Percentiles rank a stretch among this genome's conserved stretches.
Conservation (phyloP, 2,888 invertebrate genomes). For the Drosophila anomalata region DNA sequence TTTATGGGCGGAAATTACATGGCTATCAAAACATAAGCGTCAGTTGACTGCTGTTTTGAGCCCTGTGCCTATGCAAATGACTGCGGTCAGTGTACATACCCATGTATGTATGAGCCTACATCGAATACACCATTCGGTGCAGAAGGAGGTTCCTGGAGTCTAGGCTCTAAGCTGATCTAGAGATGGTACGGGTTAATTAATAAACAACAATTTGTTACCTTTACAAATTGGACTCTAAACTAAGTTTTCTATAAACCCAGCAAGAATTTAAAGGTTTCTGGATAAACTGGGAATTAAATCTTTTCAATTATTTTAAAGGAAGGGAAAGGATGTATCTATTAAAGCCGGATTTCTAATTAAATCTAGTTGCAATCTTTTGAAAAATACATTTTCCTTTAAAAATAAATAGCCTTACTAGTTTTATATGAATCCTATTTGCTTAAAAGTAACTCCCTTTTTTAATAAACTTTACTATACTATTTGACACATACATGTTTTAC, state of each 20-base stretch:
- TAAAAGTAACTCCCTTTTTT: background rate
- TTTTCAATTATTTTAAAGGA: too few relatives aligned
- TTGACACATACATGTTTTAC: constrained; percentile 1
- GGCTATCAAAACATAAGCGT: constrained; percentile 74
- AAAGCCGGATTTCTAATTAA: too few relatives aligned
- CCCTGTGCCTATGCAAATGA: constrained; percentile 55
- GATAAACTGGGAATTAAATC: too few relatives aligned
- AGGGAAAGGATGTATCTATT: too few relatives aligned
- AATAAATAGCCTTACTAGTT: too few relatives aligned
- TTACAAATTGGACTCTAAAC: background rate
- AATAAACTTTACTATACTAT: background rate
- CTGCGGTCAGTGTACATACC: constrained; percentile 55
- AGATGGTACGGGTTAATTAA: background rate
- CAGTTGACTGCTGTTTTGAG: constrained; percentile 58
- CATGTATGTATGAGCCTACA: constrained; percentile 6
- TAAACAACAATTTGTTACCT: background rate
- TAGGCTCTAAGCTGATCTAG: constrained; percentile 2
- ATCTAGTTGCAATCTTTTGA: too few relatives aligned
- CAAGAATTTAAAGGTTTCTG: too few relatives aligned
- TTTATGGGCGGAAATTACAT: constrained; percentile 74
- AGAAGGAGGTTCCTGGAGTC: background rate
- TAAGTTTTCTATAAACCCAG: background rate
- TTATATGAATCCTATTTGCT: too few relatives aligned
- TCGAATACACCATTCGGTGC: background rate
- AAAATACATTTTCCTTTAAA: too few relatives aligned